phyloP scores from a whole-genome alignment of 2,888 invertebrate genomes.

The Ennomos erosarius region DNA sequence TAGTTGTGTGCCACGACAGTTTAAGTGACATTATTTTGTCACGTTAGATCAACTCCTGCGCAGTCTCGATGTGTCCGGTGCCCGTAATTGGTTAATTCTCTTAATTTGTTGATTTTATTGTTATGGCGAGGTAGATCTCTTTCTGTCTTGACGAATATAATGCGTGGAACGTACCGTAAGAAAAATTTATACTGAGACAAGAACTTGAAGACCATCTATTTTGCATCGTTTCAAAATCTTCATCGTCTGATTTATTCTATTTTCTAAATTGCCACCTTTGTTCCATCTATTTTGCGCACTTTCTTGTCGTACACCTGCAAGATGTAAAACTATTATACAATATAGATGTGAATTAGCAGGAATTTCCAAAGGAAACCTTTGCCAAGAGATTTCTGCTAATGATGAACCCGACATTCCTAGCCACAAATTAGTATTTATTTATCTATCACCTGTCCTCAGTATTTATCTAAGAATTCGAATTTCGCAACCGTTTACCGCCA shows the following conservation, averaged over 20 bases:
- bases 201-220: too few species aligned
- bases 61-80: constrained; percentile 26
- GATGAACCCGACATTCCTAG: constrained; percentile 18
- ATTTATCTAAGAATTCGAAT: constrained; percentile 33
- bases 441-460: constrained; percentile 33
- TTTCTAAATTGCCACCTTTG: too few species aligned
- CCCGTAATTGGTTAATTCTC: constrained; percentile 28
- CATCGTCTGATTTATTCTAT: too few species aligned
- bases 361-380: too few species aligned
- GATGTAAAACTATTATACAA: too few species aligned
- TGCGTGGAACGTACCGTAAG: neutral
- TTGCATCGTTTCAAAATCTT: too few species aligned
- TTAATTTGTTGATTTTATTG: constrained; percentile 22
- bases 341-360: too few species aligned
- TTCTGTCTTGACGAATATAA: constrained; percentile 7
- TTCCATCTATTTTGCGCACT: too few species aligned
- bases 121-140: constrained; percentile 15
- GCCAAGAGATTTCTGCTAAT: too few species aligned
- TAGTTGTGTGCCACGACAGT: constrained; percentile 39
- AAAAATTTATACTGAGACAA: too few species aligned
- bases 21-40: constrained; percentile 56
- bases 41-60: constrained; percentile 59
- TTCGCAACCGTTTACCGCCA: constrained; percentile 52
- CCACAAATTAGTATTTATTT: constrained; percentile 25
- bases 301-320: too few species aligned